phyloP scores from a whole-genome alignment of 2,797 vertebrate species.

The Florisuga fusca region DNA sequence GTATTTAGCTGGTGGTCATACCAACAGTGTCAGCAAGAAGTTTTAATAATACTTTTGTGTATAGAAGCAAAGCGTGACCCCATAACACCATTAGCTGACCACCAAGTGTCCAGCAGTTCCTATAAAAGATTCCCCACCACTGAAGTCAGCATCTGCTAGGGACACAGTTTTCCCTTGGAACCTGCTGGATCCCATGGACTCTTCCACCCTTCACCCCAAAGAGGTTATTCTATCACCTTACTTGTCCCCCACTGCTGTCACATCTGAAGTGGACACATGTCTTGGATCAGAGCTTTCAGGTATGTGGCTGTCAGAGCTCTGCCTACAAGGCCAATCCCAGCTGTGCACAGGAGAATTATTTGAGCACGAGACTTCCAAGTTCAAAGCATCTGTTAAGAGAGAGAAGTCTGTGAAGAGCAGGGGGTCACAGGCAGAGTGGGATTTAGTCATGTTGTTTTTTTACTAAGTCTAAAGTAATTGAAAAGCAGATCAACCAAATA shows the following conservation, averaged over 20 bases:
- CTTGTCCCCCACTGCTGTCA: conserved; percentile 33
- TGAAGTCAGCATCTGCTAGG: neutral
- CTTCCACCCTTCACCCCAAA: neutral
- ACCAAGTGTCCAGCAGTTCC: rapidly evolving
- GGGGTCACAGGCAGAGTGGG: rapidly evolving
- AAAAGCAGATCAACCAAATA: neutral
- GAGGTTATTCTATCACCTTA: neutral
- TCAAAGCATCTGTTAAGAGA: conserved; percentile 75
- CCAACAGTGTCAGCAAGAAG: neutral
- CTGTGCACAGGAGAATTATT: neutral
- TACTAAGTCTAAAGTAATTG: neutral
- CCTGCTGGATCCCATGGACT: neutral
- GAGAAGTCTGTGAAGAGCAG: neutral
- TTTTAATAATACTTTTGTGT: neutral
- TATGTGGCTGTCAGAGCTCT: neutral
- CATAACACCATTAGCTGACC: neutral
- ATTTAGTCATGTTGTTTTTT: neutral
- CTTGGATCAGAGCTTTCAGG: neutral
- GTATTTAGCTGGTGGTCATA: neutral
- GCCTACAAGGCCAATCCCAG: neutral
- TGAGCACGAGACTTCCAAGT: conserved; percentile 36
- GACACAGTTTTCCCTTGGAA: neutral
- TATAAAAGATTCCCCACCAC: neutral
- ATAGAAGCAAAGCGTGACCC: neutral
- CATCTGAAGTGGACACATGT: neutral